Evolutionary conservation across 1,140 invertebrate species (phyloP), one percentile per base, ranked within the genome.

Genomic region (Drosophila albomicans): DNA sequence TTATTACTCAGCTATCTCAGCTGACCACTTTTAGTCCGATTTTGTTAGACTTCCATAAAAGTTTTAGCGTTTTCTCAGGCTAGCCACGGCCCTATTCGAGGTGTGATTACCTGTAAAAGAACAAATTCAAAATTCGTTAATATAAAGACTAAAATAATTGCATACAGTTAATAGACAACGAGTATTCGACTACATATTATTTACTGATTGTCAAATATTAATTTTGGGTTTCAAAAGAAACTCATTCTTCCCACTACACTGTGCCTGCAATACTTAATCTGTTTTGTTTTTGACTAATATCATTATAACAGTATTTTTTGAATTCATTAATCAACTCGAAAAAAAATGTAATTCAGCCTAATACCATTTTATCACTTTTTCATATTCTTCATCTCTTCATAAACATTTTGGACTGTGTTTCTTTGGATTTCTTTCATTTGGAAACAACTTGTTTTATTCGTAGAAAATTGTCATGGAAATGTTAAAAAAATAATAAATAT

Each of bases 1-100:
- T 54, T 54, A 35, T 54, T 49, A 56, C 41, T 56, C 45, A 35
- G 16, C 51, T 58, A 13, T 73, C 52, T 68, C 61, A 62, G 54
- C 64, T 71, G 58, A 68, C 45, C 63, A 49, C 63, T 58, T 49
- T 61, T 28, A 35, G 35, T 57, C 75, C 64, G 79, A 73, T 75
- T 30, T 66, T 28, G 43, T 87, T 76, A 62, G 76, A 88, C 69
- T 82, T 79, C 49, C 68, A 41, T 67, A 67, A 56, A 73, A 68
- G 51, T 79, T 59, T 82, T 46, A 48, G 75, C 64, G 56, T 79
- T 80, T 57, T 77, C 62, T 80, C 63, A 75, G 84, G 80, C 80
- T 84, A 66, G 68, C 51, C 58, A 49, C 69, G 73, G 84, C 82
- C 85, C 82, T 79, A 25, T 68, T 80, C 48, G 46, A 73, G 74